These are phyloP conservation scores for Mellivora capensis DNA, from an alignment of 2,113 vertebrate species.

Conservation along the genomic window DNA sequence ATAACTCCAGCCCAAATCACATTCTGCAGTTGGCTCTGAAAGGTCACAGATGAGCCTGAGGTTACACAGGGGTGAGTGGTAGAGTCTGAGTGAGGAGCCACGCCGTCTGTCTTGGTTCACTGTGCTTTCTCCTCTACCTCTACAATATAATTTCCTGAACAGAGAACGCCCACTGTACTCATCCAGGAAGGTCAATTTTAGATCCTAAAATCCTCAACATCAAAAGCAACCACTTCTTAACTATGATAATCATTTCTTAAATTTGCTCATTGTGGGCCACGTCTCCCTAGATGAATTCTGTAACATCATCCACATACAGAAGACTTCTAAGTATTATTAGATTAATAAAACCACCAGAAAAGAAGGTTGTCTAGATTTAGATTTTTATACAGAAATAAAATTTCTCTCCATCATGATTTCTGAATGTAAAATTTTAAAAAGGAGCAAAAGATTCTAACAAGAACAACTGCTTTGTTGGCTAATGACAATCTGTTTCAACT, in stretches of 20 bases:
- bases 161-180: neutral
- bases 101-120: neutral
- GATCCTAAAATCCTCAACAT: neutral
- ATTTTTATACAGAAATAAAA: neutral
- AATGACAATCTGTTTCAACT: neutral
- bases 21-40: neutral
- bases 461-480: neutral
- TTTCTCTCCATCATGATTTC: neutral
- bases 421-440: neutral
- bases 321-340: neutral
- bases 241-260: neutral
- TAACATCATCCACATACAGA: neutral
- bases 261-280: neutral
- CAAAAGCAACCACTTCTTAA: neutral
- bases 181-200: neutral
- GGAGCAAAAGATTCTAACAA: neutral
- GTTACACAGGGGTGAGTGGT: neutral
- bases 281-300: neutral
- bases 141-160: neutral
- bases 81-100: neutral
- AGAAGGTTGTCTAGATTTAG: neutral
- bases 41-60: neutral
- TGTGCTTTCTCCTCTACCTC: neutral
- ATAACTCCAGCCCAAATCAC: neutral
- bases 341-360: neutral